These are phyloP conservation scores for Saxidomus purpurata DNA, from an alignment of 1,140 invertebrate species.

Conservation along the genomic window DNA sequence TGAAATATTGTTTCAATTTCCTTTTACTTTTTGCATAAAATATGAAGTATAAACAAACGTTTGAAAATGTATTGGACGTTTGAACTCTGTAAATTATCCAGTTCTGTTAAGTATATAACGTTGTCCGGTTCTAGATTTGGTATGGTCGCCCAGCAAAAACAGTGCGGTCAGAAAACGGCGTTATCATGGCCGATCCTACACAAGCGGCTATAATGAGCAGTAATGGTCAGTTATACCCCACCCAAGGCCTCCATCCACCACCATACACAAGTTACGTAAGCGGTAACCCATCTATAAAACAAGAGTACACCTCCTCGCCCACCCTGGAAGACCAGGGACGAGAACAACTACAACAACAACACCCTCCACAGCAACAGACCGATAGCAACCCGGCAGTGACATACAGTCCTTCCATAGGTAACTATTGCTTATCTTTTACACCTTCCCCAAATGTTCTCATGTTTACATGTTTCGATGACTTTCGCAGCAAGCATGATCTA, in stretches of 20 bases:
- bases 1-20: no score
- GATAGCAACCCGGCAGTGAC: neutral
- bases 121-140: constrained; percentile 24
- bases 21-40: neutral
- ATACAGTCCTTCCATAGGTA: constrained; percentile 60
- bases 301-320: constrained; percentile 62
- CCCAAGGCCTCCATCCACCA: constrained; percentile 55
- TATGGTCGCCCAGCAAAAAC: constrained; percentile 57
- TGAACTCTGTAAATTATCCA: no score
- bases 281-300: constrained; percentile 48
- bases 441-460: no score
- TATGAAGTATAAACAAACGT: no score
- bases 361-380: neutral
- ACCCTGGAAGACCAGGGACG: constrained; percentile 45
- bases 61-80: no score
- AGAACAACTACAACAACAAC: constrained; percentile 35
- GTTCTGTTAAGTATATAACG: no score
- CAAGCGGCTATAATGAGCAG: constrained; percentile 53
- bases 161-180: constrained; percentile 55
- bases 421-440: neutral
- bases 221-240: constrained; percentile 57
- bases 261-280: constrained; percentile 52
- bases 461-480: no score
- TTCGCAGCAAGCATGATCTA: neutral
- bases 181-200: constrained; percentile 38